Conservation (phyloP, 2,797 vertebrate species). For the Adrianichthys oophorus region DNA sequence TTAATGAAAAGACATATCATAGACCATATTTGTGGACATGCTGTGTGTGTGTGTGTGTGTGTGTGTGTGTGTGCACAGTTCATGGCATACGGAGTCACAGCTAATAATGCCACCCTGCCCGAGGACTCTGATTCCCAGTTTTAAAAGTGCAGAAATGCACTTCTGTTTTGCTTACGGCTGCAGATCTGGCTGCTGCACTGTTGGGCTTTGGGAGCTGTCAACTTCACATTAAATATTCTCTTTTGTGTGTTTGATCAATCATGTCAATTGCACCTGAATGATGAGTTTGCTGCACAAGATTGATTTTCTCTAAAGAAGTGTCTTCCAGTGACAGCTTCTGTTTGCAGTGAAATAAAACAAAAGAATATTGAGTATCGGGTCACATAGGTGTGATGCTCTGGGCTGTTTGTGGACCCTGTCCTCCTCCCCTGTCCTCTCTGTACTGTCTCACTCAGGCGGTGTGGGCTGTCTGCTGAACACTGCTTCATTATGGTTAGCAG, state of each 20-base stretch:
- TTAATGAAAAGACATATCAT: constrained; percentile 40
- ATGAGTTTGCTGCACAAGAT: background rate
- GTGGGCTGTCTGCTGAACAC: constrained; percentile 13
- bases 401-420: constrained; percentile 9
- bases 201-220: constrained; percentile 46
- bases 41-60: constrained; percentile 5
- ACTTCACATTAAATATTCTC: constrained; percentile 54
- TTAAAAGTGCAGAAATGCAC: constrained; percentile 58
- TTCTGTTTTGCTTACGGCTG: constrained; percentile 58
- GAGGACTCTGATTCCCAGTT: constrained; percentile 48
- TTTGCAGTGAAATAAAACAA: background rate
- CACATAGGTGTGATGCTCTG: background rate
- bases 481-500: constrained; percentile 43
- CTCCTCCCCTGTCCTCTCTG: background rate
- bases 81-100: constrained; percentile 29
- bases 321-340: constrained; percentile 2
- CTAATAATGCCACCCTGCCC: constrained; percentile 28
- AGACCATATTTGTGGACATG: constrained; percentile 24
- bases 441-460: constrained; percentile 12
- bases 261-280: constrained; percentile 12
- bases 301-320: background rate
- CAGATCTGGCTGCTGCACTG: constrained; percentile 45
- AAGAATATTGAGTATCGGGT: constrained; percentile 23
- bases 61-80: constrained; percentile 9
- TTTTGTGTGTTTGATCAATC: constrained; percentile 45